phyloP scores from a whole-genome alignment of 2,113 vertebrate species.

The Atherinomorus stipes region DNA sequence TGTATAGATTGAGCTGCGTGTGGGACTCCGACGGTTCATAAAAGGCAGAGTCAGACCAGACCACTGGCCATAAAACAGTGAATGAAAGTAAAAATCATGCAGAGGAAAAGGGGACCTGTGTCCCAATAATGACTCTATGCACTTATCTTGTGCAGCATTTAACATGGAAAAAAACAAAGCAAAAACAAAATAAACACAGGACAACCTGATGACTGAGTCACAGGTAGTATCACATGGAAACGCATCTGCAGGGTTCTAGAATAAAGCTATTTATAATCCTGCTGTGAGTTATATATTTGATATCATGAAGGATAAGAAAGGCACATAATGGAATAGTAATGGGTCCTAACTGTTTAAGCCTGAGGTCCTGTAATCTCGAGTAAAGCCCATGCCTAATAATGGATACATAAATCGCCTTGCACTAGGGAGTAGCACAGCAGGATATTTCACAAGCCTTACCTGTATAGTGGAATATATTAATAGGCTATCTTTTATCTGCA shows the following conservation, averaged over 20 bases:
- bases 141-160: background rate
- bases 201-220: background rate
- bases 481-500: background rate
- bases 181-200: too few species aligned
- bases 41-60: too few species aligned
- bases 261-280: conserved; percentile 4
- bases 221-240: conserved; percentile 20
- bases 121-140: background rate
- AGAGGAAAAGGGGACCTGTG: background rate
- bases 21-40: too few species aligned
- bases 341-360: conserved; percentile 19
- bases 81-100: too few species aligned
- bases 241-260: background rate
- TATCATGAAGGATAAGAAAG: background rate
- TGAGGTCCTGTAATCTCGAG: conserved; percentile 29
- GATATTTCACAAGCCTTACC: background rate
- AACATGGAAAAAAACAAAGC: too few species aligned
- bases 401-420: conserved; percentile 19
- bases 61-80: too few species aligned
- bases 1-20: too few species aligned
- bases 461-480: background rate
- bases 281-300: background rate
- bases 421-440: conserved; percentile 3
- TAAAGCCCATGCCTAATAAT: conserved; percentile 6
- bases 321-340: conserved; percentile 45